These are phyloP conservation scores for Crocallis elinguaria DNA, from an alignment of 2,888 invertebrate genomes.

Conservation along the genomic window DNA sequence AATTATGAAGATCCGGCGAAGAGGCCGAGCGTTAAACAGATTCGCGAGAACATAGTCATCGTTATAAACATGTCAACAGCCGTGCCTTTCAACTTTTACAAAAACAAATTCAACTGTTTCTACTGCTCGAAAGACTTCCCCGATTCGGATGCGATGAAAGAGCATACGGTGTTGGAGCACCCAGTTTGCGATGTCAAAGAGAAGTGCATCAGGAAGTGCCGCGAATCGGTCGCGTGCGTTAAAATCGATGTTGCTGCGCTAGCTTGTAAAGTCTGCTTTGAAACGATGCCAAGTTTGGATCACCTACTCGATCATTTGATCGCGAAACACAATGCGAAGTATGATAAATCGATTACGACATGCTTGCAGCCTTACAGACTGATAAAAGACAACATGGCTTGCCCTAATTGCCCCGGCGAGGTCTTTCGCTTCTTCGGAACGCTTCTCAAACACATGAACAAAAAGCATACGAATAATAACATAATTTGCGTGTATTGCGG, in stretches of 20 bases:
- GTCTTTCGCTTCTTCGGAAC: constrained; percentile 77
- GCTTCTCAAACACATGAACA: constrained; percentile 74
- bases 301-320: constrained; percentile 70
- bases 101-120: constrained; percentile 79
- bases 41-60: constrained; percentile 71
- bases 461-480: constrained; percentile 74
- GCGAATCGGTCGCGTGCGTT: constrained; percentile 75
- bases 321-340: constrained; percentile 68
- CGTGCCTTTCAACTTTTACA: constrained; percentile 77
- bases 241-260: constrained; percentile 74
- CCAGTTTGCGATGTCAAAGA: constrained; percentile 70
- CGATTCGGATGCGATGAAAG: constrained; percentile 71
- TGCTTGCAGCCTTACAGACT: constrained; percentile 73
- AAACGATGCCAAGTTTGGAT: constrained; percentile 65
- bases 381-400: constrained; percentile 73
- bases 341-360: constrained; percentile 72
- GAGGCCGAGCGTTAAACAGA: constrained; percentile 73
- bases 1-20: constrained; percentile 59
- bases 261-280: constrained; percentile 74
- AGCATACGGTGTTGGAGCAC: constrained; percentile 71
- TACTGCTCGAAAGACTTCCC: constrained; percentile 77
- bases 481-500: constrained; percentile 79
- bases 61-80: constrained; percentile 80
- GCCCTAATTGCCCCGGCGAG: constrained; percentile 70
- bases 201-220: constrained; percentile 74